A percentile compares a stretch with the other conserved stretches of the same genome.
Conservation (phyloP, 2,888 invertebrate species). For the Drosophila kanekoi region DNA sequence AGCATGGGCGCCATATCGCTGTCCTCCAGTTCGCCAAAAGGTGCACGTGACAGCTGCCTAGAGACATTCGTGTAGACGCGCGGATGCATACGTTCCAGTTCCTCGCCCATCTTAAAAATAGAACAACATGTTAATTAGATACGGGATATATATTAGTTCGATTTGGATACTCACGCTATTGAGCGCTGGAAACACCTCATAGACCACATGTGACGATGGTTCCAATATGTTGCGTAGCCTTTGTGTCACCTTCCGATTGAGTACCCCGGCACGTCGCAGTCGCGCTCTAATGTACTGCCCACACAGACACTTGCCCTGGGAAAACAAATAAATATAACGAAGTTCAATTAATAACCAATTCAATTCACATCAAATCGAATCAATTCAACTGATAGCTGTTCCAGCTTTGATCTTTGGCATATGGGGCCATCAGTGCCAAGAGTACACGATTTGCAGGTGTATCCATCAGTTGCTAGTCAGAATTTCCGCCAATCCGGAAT, state of each 20-base stretch:
- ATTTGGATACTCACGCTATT: constrained; percentile 85
- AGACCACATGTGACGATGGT: constrained; percentile 86
- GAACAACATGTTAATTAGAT: background rate
- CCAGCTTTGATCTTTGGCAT: constrained; percentile 52
- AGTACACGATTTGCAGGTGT: constrained; percentile 16
- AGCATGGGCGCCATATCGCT: constrained; percentile 86
- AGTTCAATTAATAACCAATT: constrained; percentile 46
- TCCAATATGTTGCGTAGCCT: constrained; percentile 88
- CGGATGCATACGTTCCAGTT: constrained; percentile 92
- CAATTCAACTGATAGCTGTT: constrained; percentile 35
- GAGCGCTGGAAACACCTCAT: constrained; percentile 88
- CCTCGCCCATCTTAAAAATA: constrained; percentile 87
- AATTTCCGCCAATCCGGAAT: constrained; percentile 49
- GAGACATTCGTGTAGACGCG: constrained; percentile 90
- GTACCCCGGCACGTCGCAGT: constrained; percentile 90
- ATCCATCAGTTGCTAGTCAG: constrained; percentile 45
- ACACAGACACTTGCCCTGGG: constrained; percentile 89
- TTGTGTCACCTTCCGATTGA: constrained; percentile 90
- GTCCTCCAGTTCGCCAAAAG: constrained; percentile 87
- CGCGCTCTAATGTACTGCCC: constrained; percentile 91
- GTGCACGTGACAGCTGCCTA: constrained; percentile 89
- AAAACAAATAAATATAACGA: constrained; percentile 19
- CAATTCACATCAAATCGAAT: constrained; percentile 32
- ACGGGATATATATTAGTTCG: background rate
- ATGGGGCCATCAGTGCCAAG: constrained; percentile 28